Conservation (phyloP, 2,888 invertebrate species). For the Altica lythri region DNA sequence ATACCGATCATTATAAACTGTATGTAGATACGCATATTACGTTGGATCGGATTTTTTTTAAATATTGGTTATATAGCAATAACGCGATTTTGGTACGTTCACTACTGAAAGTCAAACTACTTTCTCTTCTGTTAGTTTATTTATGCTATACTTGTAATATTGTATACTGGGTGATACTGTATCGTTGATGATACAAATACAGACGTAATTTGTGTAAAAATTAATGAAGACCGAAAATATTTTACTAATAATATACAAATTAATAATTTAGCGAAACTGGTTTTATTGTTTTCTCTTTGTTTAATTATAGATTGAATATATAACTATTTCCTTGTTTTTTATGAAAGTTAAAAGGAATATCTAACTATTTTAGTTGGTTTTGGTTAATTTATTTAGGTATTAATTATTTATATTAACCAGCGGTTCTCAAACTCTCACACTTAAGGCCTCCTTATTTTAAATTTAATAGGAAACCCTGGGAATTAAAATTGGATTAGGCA, state of each 20-base stretch:
- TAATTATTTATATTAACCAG: no score
- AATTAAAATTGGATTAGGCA: no score
- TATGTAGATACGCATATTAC: constrained; percentile 7
- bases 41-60: neutral
- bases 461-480: no score
- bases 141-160: no score
- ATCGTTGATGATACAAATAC: neutral
- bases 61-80: neutral
- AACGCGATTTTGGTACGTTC: neutral
- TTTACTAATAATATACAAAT: neutral
- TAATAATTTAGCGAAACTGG: neutral
- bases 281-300: neutral
- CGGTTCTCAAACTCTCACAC: no score
- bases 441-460: no score
- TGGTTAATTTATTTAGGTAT: no score
- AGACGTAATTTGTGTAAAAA: neutral
- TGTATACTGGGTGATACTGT: no score
- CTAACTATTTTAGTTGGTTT: no score
- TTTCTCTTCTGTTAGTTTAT: constrained; percentile 7
- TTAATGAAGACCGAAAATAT: neutral
- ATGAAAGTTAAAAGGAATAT: no score
- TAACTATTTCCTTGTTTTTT: no score
- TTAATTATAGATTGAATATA: no score
- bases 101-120: constrained; percentile 2
- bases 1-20: constrained; percentile 1